Evolutionary conservation across 2,113 vertebrate genomes (phyloP).

Genomic region (Cariama cristata): DNA sequence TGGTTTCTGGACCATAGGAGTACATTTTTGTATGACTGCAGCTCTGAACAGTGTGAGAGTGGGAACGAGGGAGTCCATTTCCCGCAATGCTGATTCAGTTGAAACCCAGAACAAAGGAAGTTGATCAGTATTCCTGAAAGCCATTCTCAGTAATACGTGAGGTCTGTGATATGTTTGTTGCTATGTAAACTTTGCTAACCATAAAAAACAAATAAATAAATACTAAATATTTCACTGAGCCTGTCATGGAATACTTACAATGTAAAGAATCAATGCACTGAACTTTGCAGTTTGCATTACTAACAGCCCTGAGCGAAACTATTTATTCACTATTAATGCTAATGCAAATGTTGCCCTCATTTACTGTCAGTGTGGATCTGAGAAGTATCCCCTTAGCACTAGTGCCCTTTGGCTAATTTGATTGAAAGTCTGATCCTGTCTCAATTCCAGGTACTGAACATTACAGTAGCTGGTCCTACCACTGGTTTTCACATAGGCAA

Average conservation of each 20-base stretch:
- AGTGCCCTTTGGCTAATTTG: neutral
- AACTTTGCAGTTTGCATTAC: neutral
- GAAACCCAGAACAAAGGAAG: neutral
- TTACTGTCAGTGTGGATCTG: neutral
- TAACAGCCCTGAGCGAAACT: neutral
- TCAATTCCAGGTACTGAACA: neutral
- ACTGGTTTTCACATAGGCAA: neutral
- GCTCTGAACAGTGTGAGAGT: neutral
- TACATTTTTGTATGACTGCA: neutral
- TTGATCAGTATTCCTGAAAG: neutral
- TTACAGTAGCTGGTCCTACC: rapidly evolving
- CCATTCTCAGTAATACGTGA: neutral
- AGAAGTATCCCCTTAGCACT: neutral
- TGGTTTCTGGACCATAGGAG: neutral
- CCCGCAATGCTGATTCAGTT: neutral
- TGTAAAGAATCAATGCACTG: neutral
- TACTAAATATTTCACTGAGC: neutral
- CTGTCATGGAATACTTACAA: neutral
- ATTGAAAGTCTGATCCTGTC: neutral
- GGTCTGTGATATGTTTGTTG: neutral
- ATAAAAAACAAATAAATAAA: neutral
- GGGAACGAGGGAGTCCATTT: neutral
- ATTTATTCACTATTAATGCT: neutral
- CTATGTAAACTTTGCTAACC: neutral
- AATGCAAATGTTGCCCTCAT: neutral